Conservation (phyloP, 2,113 vertebrate genomes). For the Actenoides lindsayi region DNA sequence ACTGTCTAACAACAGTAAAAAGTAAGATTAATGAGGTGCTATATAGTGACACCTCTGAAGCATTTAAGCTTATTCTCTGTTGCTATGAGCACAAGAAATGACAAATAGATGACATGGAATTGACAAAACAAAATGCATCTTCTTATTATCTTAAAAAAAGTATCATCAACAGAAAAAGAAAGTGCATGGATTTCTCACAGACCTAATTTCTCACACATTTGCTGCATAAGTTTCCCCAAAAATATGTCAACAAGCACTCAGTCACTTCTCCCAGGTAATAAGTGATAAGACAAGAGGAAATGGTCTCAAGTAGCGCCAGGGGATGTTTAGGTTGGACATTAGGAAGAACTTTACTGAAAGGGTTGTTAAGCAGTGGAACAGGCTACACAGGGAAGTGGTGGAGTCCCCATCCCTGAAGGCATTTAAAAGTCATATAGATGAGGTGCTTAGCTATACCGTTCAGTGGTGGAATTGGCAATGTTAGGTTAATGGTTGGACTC, state of each 20-base stretch:
- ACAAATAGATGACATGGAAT: background rate
- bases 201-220: background rate
- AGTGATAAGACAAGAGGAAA: too few species aligned
- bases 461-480: too few species aligned
- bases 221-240: background rate
- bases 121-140: background rate
- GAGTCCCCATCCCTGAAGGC: too few species aligned
- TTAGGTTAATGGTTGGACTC: too few species aligned
- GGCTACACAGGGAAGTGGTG: too few species aligned
- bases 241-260: background rate
- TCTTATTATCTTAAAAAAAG: background rate
- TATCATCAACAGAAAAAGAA: background rate
- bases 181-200: background rate
- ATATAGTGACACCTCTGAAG: background rate
- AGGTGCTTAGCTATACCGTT: too few species aligned
- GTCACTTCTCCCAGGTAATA: too few species aligned
- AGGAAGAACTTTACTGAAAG: too few species aligned
- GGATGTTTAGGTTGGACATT: too few species aligned
- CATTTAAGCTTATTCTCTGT: background rate
- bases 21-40: conserved; percentile 12
- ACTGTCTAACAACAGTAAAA: conserved; percentile 3
- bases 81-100: background rate
- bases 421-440: too few species aligned
- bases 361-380: too few species aligned
- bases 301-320: too few species aligned